These are phyloP conservation scores for Axis porcinus DNA, from an alignment of 2,113 vertebrate species.

Conservation along the genomic window DNA sequence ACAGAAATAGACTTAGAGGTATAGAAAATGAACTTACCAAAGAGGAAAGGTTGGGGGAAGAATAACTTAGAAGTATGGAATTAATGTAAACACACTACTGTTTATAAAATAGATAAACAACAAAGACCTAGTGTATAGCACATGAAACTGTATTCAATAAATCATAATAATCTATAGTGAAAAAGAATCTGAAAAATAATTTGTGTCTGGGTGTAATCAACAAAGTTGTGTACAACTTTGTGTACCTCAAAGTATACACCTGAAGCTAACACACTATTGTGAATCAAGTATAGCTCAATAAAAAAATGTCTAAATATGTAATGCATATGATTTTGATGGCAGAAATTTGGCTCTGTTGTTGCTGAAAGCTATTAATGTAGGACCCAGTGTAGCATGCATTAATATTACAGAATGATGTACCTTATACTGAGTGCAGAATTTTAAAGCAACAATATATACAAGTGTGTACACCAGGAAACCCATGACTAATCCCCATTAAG, in stretches of 20 bases:
- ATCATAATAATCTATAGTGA: not conserved
- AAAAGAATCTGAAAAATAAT: not conserved
- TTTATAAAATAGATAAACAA: not conserved
- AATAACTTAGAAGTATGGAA: not conserved
- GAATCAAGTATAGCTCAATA: not conserved
- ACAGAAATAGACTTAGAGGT: not conserved
- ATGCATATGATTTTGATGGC: not conserved
- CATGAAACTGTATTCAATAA: not conserved
- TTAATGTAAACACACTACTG: not conserved
- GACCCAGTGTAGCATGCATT: accelerated
- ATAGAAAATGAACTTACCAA: not conserved
- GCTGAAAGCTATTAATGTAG: not conserved
- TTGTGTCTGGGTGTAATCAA: not conserved
- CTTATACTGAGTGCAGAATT: not conserved
- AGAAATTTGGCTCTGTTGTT: not conserved
- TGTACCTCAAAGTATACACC: not conserved
- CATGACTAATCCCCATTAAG: too few species aligned
- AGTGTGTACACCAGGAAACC: not conserved
- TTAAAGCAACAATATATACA: too few species aligned
- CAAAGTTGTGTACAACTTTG: not conserved
- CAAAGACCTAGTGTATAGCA: not conserved
- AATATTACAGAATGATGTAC: not conserved
- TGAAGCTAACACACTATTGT: not conserved
- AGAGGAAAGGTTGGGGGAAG: not conserved
- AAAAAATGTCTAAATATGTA: not conserved